phyloP scores from a whole-genome alignment of 2,888 invertebrate genomes.

The Ligdia adustata region DNA sequence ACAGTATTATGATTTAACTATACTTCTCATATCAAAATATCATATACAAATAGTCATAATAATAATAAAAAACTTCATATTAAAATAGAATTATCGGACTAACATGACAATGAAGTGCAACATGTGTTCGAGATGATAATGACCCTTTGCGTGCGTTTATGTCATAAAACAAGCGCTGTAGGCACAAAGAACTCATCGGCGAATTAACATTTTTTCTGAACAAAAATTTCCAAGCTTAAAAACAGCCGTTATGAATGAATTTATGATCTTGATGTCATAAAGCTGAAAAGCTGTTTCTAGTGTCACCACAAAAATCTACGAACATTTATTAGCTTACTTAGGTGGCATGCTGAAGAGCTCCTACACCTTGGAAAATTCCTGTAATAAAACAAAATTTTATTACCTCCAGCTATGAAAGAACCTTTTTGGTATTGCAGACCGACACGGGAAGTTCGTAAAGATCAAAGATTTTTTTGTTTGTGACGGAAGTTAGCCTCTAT shows the following conservation, averaged over 20 bases:
- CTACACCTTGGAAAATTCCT: constrained; percentile 74
- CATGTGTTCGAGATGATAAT: constrained; percentile 19
- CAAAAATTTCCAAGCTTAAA: constrained; percentile 15
- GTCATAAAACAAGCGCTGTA: constrained; percentile 11
- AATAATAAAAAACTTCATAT: no score
- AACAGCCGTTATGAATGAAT: constrained; percentile 20
- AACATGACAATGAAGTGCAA: constrained; percentile 21
- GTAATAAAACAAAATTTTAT: constrained; percentile 70
- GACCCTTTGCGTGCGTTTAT: constrained; percentile 12
- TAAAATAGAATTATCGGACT: constrained; percentile 1
- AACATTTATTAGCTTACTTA: constrained; percentile 68
- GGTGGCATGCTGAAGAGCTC: constrained; percentile 76
- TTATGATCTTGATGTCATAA: constrained; percentile 15
- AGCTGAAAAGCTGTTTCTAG: constrained; percentile 22
- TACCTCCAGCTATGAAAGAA: constrained; percentile 16
- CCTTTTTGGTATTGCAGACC: constrained; percentile 7
- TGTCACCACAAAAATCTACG: constrained; percentile 34
- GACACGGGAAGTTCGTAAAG: constrained; percentile 16
- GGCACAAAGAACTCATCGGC: constrained; percentile 3
- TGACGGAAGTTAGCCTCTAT: constrained; percentile 9
- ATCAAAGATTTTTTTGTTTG: constrained; percentile 16
- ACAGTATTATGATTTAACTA: no score
- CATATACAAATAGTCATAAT: not conserved
- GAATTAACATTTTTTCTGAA: constrained; percentile 2
- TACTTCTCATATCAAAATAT: no score